These are phyloP conservation scores for Clarias fuscus DNA, from an alignment of 2,797 vertebrate species.

Conservation along the genomic window DNA sequence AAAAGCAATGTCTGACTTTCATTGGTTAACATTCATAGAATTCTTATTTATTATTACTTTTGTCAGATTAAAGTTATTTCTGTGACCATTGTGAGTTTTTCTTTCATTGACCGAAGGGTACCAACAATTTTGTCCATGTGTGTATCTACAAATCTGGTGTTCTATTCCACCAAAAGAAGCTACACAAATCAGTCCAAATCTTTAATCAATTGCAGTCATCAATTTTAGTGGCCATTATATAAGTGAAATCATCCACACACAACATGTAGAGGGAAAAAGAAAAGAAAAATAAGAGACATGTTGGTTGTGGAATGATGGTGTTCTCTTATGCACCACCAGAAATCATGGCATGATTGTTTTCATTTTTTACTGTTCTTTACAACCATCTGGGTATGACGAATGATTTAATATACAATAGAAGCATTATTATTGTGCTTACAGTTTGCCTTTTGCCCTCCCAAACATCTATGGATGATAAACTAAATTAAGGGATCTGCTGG, in stretches of 20 bases:
- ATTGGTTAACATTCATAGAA: too few relatives aligned
- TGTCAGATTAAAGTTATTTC: too few relatives aligned
- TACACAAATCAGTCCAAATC: neutral
- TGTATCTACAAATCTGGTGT: neutral
- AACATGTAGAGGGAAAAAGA: neutral
- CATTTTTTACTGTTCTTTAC: neutral
- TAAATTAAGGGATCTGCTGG: neutral
- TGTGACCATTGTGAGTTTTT: too few relatives aligned
- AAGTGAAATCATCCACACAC: neutral
- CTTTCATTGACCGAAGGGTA: too few relatives aligned
- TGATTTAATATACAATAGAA: neutral
- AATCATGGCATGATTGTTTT: neutral
- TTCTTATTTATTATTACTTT: too few relatives aligned
- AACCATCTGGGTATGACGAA: neutral
- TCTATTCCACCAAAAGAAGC: neutral
- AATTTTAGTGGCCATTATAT: neutral
- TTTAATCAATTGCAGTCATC: neutral
- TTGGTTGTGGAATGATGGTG: neutral
- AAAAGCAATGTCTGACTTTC: too few relatives aligned
- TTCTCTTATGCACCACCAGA: neutral
- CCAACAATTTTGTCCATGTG: too few relatives aligned
- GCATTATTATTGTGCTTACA: constrained; percentile 7
- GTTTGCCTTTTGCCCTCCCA: neutral
- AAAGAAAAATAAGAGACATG: neutral
- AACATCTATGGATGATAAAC: neutral